Percentiles rank a stretch among this genome's conserved stretches.
Evolutionary conservation across 2,797 vertebrate species (phyloP).

Genomic region (Anguilla megastoma): DNA sequence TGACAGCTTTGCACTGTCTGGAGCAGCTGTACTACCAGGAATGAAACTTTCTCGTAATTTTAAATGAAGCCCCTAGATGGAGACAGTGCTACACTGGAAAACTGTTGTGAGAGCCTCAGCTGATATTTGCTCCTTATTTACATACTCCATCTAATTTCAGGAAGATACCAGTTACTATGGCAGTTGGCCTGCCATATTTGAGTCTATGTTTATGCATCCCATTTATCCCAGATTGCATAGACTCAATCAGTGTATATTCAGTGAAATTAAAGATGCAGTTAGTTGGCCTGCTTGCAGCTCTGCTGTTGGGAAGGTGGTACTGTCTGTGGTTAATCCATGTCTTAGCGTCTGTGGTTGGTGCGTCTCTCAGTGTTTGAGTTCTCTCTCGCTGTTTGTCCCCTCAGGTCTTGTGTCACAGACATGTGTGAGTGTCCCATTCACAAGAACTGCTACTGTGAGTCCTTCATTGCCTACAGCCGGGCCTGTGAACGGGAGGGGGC

Average conservation of each 20-base stretch:
- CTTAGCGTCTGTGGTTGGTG: neutral
- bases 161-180: neutral
- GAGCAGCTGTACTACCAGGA: neutral
- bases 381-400: neutral
- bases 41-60: neutral
- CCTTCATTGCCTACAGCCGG: constrained; percentile 90
- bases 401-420: constrained; percentile 95
- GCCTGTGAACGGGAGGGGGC: constrained; percentile 90
- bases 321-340: neutral
- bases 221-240: neutral
- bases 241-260: neutral
- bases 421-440: constrained; percentile 97
- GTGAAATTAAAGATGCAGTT: neutral
- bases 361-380: neutral
- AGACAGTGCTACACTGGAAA: neutral
- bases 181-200: neutral
- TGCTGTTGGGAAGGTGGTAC: neutral
- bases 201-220: neutral
- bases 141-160: neutral
- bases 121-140: neutral
- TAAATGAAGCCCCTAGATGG: neutral
- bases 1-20: neutral
- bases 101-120: neutral
- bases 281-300: neutral
- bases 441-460: constrained; percentile 98